A percentile compares a stretch with the other conserved stretches of the same genome.
Evolutionary conservation across 2,797 vertebrate genomes (phyloP).

Genomic region (Nyctalus aviator): DNA sequence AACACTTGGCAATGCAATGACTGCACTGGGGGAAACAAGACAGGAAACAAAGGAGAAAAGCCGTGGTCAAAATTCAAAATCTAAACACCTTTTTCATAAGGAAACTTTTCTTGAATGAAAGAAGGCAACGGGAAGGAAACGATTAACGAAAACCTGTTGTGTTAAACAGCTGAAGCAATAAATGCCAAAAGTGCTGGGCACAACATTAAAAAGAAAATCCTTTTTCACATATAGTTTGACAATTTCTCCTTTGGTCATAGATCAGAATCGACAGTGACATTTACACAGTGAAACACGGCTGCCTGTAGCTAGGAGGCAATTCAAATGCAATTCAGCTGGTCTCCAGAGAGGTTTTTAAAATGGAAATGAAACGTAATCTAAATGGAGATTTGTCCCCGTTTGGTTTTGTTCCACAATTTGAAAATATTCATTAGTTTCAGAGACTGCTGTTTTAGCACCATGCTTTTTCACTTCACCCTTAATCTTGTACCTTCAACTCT

Average conservation of each 20-base stretch:
- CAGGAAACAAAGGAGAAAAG: background rate
- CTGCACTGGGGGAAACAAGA: background rate
- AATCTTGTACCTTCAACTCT: background rate
- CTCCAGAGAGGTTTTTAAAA: constrained; percentile 51
- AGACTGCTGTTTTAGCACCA: background rate
- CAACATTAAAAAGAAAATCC: constrained; percentile 40
- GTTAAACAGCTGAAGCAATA: background rate
- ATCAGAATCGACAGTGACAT: constrained; percentile 62
- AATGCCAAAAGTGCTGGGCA: constrained; percentile 33
- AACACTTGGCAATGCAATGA: background rate
- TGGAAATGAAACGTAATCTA: constrained; percentile 21
- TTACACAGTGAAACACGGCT: constrained; percentile 34
- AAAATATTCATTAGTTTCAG: background rate
- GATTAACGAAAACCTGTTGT: background rate
- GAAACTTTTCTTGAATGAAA: background rate
- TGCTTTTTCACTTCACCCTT: background rate
- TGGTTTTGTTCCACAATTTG: constrained; percentile 5
- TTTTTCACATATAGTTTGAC: constrained; percentile 20
- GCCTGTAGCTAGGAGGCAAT: constrained; percentile 57
- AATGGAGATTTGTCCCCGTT: constrained; percentile 31
- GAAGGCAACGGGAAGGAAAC: background rate
- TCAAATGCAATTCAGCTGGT: constrained; percentile 29
- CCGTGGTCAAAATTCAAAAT: background rate
- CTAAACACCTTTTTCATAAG: background rate
- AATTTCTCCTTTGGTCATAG: constrained; percentile 49